phyloP scores from a whole-genome alignment of 2,888 invertebrate genomes.

The Nasonovia ribisnigri region DNA sequence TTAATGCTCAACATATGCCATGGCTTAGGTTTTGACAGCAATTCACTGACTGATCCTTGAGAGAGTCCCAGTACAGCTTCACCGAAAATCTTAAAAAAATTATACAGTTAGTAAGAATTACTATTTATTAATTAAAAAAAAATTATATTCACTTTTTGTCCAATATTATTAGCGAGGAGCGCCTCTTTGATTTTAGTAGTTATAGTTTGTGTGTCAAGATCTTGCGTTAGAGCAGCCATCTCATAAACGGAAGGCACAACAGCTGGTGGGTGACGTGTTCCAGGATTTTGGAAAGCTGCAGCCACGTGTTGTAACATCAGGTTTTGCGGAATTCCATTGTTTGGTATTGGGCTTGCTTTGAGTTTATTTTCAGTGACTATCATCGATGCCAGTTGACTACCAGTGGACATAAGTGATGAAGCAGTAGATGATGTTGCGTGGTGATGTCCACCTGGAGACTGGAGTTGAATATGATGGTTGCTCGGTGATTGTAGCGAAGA shows the following conservation, averaged over 20 bases:
- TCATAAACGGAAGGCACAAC: constrained; percentile 97
- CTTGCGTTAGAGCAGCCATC: constrained; percentile 96
- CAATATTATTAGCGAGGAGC: constrained; percentile 94
- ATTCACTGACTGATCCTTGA: constrained; percentile 96
- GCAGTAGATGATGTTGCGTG: constrained; percentile 45
- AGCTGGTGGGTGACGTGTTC: constrained; percentile 75
- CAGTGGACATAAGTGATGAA: constrained; percentile 33
- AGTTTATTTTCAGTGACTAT: constrained; percentile 60
- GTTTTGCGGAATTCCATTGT: constrained; percentile 56
- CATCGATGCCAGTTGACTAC: constrained; percentile 51
- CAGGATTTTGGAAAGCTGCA: constrained; percentile 78
- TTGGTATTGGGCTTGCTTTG: constrained; percentile 42
- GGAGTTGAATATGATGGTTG: constrained; percentile 61
- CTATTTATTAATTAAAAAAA: not conserved
- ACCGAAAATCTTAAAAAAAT: constrained; percentile 84
- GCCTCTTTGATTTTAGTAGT: constrained; percentile 98
- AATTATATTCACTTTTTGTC: constrained; percentile 81
- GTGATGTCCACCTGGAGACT: constrained; percentile 52
- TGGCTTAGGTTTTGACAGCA: constrained; percentile 97
- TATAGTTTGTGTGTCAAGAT: constrained; percentile 95
- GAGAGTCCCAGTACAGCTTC: constrained; percentile 96
- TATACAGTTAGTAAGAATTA: not conserved
- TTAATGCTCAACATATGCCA: constrained; percentile 99
- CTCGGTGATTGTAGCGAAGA: constrained; percentile 56
- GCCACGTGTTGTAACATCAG: constrained; percentile 72